These are phyloP conservation scores for Xylocampa areola DNA, from an alignment of 2,888 invertebrate species.

Conservation along the genomic window DNA sequence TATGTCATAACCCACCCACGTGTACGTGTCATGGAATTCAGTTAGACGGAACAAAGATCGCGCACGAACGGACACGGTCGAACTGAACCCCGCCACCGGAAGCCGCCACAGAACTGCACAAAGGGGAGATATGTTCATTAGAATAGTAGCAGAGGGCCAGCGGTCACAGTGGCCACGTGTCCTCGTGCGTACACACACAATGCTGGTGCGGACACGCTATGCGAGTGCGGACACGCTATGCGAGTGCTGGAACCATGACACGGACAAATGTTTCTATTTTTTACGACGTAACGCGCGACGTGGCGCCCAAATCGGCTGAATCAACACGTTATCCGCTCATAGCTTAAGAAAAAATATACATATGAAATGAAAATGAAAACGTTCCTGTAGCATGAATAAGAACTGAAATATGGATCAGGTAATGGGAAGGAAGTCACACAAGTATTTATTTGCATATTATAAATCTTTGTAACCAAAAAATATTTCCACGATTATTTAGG, in stretches of 20 bases:
- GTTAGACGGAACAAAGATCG: slow-evolving; percentile 45
- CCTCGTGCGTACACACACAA: too few relatives aligned
- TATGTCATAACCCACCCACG: slow-evolving; percentile 34
- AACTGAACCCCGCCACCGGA: slow-evolving; percentile 33
- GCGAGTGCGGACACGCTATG: slow-evolving; percentile 16
- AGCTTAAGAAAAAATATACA: slow-evolving; percentile 60
- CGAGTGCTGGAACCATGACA: slow-evolving; percentile 23
- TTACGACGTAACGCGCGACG: too few relatives aligned
- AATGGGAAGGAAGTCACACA: slow-evolving; percentile 66
- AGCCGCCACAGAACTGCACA: slow-evolving; percentile 58
- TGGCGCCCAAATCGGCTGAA: slow-evolving; percentile 25
- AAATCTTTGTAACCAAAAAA: slow-evolving; percentile 84
- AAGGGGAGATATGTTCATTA: slow-evolving; percentile 70
- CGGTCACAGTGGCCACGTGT: background rate
- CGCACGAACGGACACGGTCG: slow-evolving; percentile 30
- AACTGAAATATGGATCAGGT: slow-evolving; percentile 57
- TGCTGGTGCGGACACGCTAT: background rate
- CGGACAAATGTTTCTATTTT: slow-evolving; percentile 32
- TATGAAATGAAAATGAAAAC: slow-evolving; percentile 59
- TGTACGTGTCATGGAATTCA: slow-evolving; percentile 40
- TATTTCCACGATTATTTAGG: slow-evolving; percentile 78
- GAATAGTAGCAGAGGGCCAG: slow-evolving; percentile 50
- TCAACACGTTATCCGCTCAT: slow-evolving; percentile 53
- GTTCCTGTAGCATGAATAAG: slow-evolving; percentile 70
- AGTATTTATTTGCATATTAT: slow-evolving; percentile 79